Conservation (phyloP, 2,113 vertebrate species). For the Cynoglossus semilaevis region DNA sequence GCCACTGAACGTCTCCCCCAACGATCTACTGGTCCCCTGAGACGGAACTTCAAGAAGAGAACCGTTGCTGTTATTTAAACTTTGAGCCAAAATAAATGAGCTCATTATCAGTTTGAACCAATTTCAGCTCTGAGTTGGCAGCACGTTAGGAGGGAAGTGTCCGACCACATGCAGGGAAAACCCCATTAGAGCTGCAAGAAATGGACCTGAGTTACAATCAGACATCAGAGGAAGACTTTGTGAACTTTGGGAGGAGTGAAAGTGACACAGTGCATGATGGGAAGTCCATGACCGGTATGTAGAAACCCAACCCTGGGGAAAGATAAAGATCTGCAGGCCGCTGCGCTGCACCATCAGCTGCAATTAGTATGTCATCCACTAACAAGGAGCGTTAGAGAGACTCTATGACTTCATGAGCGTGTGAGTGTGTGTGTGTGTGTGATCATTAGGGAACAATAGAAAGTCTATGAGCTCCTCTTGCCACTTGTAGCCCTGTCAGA, state of each 20-base stretch:
- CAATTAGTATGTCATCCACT: slow-evolving; percentile 1
- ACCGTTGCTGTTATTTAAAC: not conserved
- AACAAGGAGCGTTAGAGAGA: not conserved
- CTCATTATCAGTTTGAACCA: too few species aligned
- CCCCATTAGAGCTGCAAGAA: not conserved
- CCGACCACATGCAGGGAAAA: not conserved
- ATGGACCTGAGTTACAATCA: not conserved
- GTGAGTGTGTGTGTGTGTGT: slow-evolving; percentile 4
- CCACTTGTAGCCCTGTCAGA: slow-evolving; percentile 2
- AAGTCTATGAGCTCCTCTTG: slow-evolving; percentile 14
- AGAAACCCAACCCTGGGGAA: not conserved
- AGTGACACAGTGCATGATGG: too few species aligned
- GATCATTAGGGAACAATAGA: slow-evolving; percentile 34
- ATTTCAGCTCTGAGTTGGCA: too few species aligned
- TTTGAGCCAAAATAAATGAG: not conserved
- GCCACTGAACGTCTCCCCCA: not conserved
- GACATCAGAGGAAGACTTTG: not conserved
- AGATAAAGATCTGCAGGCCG: slow-evolving; percentile 3
- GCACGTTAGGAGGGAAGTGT: not conserved
- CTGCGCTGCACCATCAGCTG: not conserved
- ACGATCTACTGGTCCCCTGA: not conserved
- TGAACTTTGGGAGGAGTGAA: not conserved
- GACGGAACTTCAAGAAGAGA: too few species aligned
- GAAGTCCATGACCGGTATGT: not conserved
- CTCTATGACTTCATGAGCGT: slow-evolving; percentile 14